A percentile compares a stretch with the other conserved stretches of the same genome.
These are phyloP conservation scores for Eudemis profundana DNA, from an alignment of 2,888 invertebrate genomes.

Conservation along the genomic window DNA sequence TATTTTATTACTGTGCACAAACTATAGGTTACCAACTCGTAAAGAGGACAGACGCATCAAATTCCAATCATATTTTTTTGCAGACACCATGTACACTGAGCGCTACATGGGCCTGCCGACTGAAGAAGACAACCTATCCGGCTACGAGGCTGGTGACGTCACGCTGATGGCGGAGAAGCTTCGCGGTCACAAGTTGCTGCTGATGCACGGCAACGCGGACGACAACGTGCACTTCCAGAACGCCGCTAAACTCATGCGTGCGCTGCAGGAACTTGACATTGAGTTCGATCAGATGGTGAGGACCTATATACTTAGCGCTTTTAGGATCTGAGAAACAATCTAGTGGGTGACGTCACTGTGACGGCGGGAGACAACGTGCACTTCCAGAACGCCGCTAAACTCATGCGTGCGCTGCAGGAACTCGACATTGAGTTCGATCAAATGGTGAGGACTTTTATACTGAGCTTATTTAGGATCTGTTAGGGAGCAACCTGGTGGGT, in stretches of 20 bases:
- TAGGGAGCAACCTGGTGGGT: not conserved
- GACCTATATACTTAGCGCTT: not conserved
- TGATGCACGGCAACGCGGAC: conserved; percentile 96
- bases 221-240: conserved; percentile 96
- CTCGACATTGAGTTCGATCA: conserved; percentile 92
- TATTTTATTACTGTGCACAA: too few relatives aligned
- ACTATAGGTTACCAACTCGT: too few relatives aligned
- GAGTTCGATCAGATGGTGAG: conserved; percentile 93
- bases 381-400: conserved; percentile 87
- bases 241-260: conserved; percentile 91
- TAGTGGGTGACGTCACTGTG: too few relatives aligned
- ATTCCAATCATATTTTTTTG: too few relatives aligned
- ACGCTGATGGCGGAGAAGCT: conserved; percentile 88
- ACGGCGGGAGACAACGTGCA: too few relatives aligned
- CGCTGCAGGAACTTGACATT: conserved; percentile 90
- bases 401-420: conserved; percentile 90
- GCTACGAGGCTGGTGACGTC: conserved; percentile 91
- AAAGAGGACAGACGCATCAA: too few relatives aligned
- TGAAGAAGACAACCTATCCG: conserved; percentile 88
- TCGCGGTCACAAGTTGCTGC: conserved; percentile 88
- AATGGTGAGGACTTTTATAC: conserved; percentile 85
- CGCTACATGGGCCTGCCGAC: conserved; percentile 95
- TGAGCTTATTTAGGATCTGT: not conserved
- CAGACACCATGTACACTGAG: conserved; percentile 97
- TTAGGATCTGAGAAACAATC: not conserved